A percentile compares a stretch with the other conserved stretches of the same genome.
Conservation (phyloP, 2,113 vertebrate species). For the Lophochroa leadbeateri region DNA sequence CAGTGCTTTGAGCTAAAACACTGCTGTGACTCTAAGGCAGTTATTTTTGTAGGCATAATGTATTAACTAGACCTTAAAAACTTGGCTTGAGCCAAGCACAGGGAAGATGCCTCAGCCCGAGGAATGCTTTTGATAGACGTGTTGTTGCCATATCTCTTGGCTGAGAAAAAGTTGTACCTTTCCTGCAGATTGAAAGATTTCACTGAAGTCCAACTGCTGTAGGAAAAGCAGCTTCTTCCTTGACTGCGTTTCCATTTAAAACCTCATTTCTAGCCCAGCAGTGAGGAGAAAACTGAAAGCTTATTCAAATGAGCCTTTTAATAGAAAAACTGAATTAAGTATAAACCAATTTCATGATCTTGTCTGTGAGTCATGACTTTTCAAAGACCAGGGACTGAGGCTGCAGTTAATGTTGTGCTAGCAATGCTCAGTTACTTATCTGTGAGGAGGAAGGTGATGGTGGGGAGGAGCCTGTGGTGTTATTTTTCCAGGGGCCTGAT, state of each 20-base stretch:
- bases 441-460: background rate
- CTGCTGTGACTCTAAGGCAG: background rate
- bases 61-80: background rate
- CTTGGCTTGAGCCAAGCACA: background rate
- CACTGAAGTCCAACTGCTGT: background rate
- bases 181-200: background rate
- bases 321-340: background rate
- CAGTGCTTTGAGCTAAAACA: background rate
- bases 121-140: background rate
- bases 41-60: background rate
- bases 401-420: background rate
- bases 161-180: background rate
- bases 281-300: background rate
- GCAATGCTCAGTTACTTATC: background rate
- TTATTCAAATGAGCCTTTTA: conserved; percentile 8
- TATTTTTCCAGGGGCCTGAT: conserved; percentile 27
- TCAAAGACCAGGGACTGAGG: background rate
- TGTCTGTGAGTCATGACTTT: background rate
- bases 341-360: background rate
- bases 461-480: background rate
- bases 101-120: background rate
- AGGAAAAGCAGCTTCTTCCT: background rate
- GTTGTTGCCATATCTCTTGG: background rate
- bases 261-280: background rate
- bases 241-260: background rate